Conservation (phyloP, 2,888 invertebrate genomes). For the Cheilosia variabilis region DNA sequence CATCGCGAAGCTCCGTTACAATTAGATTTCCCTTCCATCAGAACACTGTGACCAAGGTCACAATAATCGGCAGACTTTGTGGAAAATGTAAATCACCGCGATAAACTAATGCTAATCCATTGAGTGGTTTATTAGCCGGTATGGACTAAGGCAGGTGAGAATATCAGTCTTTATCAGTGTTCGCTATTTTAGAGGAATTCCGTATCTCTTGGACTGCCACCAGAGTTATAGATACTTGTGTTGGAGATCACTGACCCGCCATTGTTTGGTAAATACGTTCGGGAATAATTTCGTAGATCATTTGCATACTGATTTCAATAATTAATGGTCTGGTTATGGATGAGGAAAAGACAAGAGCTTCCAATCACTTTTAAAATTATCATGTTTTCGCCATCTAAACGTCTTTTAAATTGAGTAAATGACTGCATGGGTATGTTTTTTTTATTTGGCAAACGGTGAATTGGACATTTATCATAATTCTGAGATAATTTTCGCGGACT, state of each 20-base stretch:
- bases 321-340: slow-evolving; percentile 39
- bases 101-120: slow-evolving; percentile 19
- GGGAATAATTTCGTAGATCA: slow-evolving; percentile 18
- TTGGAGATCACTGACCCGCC: slow-evolving; percentile 44
- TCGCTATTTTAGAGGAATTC: slow-evolving; percentile 9
- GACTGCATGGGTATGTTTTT: neutral
- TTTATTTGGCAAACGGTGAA: slow-evolving; percentile 7
- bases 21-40: neutral
- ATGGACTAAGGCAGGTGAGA: neutral
- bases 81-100: slow-evolving; percentile 1
- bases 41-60: slow-evolving; percentile 32
- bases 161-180: neutral
- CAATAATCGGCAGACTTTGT: too few relatives aligned
- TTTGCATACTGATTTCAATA: slow-evolving; percentile 42
- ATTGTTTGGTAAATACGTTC: slow-evolving; percentile 9
- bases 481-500: slow-evolving; percentile 2
- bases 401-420: slow-evolving; percentile 25
- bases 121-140: slow-evolving; percentile 5
- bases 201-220: neutral
- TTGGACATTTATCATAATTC: slow-evolving; percentile 6
- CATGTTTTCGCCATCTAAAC: neutral
- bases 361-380: slow-evolving; percentile 8
- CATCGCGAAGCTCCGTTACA: slow-evolving; percentile 16
- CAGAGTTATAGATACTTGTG: slow-evolving; percentile 8
- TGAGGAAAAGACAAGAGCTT: neutral